Evolutionary conservation across 2,888 invertebrate species (phyloP).

Genomic region (Escarpia spicata): DNA sequence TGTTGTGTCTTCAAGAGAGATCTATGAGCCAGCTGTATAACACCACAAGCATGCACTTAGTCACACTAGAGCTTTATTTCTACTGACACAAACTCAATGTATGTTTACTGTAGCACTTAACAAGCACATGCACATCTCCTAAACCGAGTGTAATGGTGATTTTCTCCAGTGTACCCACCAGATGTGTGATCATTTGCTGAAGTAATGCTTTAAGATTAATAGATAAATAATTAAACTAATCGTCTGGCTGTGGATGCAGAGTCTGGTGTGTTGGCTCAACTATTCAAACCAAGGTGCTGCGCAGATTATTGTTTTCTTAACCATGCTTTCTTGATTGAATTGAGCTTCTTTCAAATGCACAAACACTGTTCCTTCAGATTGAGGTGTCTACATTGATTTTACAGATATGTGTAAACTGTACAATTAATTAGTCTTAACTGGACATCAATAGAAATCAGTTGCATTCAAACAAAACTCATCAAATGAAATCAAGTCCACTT

Average conservation of each 20-base stretch:
- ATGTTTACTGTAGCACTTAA: neutral
- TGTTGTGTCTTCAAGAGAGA: constrained; percentile 16
- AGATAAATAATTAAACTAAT: neutral
- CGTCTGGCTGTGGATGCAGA: neutral
- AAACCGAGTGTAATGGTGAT: neutral
- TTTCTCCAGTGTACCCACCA: neutral
- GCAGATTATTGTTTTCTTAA: neutral
- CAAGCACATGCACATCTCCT: neutral
- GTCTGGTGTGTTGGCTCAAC: neutral
- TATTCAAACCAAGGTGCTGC: neutral
- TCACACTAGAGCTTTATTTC: neutral
- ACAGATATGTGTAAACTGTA: neutral
- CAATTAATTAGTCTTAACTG: too few relatives aligned
- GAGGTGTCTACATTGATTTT: neutral
- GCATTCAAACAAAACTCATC: neutral
- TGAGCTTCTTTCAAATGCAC: neutral
- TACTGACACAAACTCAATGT: neutral
- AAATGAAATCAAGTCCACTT: neutral
- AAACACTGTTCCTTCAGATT: neutral
- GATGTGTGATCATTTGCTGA: constrained; percentile 16
- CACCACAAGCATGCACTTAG: constrained; percentile 1
- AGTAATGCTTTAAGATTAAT: neutral
- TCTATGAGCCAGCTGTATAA: neutral
- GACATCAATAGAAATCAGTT: too few relatives aligned
- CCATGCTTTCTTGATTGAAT: neutral